Conservation (phyloP, 2,113 vertebrate species). For the Oreochromis tanganicae region DNA sequence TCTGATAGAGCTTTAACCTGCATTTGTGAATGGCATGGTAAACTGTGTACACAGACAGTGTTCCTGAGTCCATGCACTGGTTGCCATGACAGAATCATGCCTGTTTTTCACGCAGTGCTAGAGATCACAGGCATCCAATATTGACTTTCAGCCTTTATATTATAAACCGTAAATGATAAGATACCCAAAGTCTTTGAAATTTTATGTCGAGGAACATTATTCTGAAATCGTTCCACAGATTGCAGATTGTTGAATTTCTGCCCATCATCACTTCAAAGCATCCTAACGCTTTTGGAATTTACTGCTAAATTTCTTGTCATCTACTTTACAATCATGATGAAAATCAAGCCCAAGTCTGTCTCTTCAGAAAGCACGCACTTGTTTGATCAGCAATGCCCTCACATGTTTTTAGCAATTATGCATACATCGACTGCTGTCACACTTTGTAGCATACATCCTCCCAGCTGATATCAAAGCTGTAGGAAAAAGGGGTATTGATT, state of each 20-base stretch:
- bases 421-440: neutral
- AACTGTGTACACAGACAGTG: no score
- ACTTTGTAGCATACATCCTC: neutral
- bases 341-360: neutral
- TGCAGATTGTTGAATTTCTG: neutral
- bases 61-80: neutral
- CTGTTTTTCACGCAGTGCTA: neutral
- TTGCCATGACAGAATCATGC: neutral
- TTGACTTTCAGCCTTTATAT: neutral
- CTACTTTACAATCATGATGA: neutral
- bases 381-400: neutral
- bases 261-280: neutral
- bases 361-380: neutral
- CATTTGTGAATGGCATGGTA: neutral
- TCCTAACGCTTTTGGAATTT: neutral
- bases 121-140: neutral
- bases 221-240: neutral
- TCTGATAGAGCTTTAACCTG: neutral
- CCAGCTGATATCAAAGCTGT: conserved; percentile 1
- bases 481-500: conserved; percentile 55
- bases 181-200: neutral
- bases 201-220: neutral
- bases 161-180: neutral
- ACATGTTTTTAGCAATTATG: neutral
- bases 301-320: neutral